phyloP scores from a whole-genome alignment of 2,797 vertebrate genomes.

The Pygocentrus nattereri region DNA sequence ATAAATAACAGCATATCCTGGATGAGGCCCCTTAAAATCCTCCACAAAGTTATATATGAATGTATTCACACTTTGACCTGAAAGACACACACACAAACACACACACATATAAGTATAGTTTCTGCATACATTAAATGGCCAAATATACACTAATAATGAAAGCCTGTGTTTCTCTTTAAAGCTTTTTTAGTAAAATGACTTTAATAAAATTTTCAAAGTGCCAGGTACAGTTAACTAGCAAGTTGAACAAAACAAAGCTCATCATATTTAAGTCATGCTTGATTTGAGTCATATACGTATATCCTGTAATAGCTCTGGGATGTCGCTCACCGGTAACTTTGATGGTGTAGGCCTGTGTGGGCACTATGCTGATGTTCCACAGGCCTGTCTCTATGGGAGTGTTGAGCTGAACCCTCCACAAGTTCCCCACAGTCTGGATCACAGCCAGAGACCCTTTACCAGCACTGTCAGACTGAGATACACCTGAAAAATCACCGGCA shows the following conservation, averaged over 20 bases:
- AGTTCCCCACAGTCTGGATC: slow-evolving; percentile 73
- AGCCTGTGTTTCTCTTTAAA: too few species aligned
- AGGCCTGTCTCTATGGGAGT: slow-evolving; percentile 57
- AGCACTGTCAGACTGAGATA: slow-evolving; percentile 62
- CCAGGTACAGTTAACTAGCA: too few species aligned
- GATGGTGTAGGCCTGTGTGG: slow-evolving; percentile 69
- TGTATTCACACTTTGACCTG: slow-evolving; percentile 77
- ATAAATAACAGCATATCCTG: slow-evolving; percentile 73
- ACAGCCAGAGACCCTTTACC: slow-evolving; percentile 69
- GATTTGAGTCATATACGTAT: too few species aligned
- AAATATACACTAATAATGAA: too few species aligned
- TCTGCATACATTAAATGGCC: too few species aligned
- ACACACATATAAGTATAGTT: too few species aligned
- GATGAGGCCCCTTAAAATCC: slow-evolving; percentile 75
- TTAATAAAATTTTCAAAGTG: too few species aligned
- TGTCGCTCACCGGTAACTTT: slow-evolving; percentile 82
- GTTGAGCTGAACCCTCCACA: slow-evolving; percentile 68
- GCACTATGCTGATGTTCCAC: slow-evolving; percentile 72
- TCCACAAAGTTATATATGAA: slow-evolving; percentile 81
- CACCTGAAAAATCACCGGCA: slow-evolving; percentile 71
- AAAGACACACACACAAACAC: slow-evolving; percentile 49
- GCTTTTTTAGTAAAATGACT: too few species aligned
- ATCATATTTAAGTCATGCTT: too few species aligned
- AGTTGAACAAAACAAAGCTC: too few species aligned
- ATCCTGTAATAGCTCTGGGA: not conserved